These are phyloP conservation scores for Nycticorax nycticorax DNA, from an alignment of 2,113 vertebrate genomes.

Conservation along the genomic window DNA sequence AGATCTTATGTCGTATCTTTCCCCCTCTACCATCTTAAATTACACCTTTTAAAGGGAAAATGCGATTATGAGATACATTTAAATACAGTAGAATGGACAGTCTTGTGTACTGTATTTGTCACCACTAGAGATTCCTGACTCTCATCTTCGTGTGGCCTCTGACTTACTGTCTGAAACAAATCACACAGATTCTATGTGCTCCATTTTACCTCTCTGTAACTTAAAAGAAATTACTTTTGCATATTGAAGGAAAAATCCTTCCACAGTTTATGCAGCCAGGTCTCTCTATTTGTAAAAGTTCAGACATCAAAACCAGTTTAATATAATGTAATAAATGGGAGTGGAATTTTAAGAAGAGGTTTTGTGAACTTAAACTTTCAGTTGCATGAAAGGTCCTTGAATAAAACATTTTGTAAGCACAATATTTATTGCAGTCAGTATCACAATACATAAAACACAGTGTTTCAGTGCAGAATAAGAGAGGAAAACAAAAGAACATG, in stretches of 20 bases:
- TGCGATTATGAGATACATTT: background rate
- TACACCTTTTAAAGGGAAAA: background rate
- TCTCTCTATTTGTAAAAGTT: background rate
- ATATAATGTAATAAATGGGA: background rate
- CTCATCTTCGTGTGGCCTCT: background rate
- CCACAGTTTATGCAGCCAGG: background rate
- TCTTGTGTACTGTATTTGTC: background rate
- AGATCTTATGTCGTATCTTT: background rate
- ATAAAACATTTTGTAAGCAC: background rate
- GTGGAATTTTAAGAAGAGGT: background rate
- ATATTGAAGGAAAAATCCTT: background rate
- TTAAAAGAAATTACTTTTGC: background rate
- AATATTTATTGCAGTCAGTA: background rate
- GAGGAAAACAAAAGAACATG: background rate
- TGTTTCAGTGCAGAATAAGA: background rate
- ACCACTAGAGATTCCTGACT: background rate
- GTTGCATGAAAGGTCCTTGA: background rate
- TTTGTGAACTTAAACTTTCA: background rate
- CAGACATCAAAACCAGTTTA: background rate
- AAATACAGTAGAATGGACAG: background rate
- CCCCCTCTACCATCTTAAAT: background rate
- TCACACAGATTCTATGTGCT: background rate
- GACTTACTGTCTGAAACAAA: background rate
- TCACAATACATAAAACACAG: background rate
- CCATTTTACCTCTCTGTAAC: background rate